Evolutionary conservation across 2,113 vertebrate species (phyloP).

Genomic region (Coturnix japonica): DNA sequence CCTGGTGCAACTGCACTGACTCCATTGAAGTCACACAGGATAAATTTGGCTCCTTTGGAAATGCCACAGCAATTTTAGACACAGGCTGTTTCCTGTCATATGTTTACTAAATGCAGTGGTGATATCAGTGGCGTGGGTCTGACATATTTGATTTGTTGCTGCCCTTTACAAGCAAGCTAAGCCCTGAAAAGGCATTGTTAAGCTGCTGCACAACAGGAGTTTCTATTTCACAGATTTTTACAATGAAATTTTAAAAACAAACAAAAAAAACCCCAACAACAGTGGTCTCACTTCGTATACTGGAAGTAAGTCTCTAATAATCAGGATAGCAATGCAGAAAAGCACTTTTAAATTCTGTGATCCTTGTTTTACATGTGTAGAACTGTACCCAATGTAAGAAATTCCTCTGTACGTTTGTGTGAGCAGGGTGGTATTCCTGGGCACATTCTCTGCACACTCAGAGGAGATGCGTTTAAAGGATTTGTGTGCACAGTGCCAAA

Average conservation of each 20-base stretch:
- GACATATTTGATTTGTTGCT: slow-evolving; percentile 14
- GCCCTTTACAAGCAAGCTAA: neutral
- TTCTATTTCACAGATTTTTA: neutral
- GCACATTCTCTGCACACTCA: neutral
- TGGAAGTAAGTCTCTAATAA: neutral
- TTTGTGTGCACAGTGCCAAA: neutral
- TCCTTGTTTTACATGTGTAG: neutral
- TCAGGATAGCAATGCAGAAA: neutral
- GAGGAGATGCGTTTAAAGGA: neutral
- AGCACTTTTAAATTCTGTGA: neutral
- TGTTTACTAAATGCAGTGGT: slow-evolving; percentile 67
- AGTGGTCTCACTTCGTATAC: neutral
- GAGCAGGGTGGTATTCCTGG: neutral
- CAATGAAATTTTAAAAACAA: neutral
- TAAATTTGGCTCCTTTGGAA: slow-evolving; percentile 60
- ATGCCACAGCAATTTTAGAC: slow-evolving; percentile 51
- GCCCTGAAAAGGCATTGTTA: neutral
- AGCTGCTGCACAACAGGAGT: too few relatives aligned
- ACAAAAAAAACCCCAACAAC: too few relatives aligned
- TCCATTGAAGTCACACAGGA: slow-evolving; percentile 16
- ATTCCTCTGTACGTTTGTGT: too few relatives aligned
- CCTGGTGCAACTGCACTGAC: neutral
- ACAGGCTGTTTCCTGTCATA: slow-evolving; percentile 46
- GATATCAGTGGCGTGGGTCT: slow-evolving; percentile 59
- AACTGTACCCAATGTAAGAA: neutral